Evolutionary conservation across 1,140 invertebrate genomes (phyloP).

Genomic region (Nasonia giraulti): DNA sequence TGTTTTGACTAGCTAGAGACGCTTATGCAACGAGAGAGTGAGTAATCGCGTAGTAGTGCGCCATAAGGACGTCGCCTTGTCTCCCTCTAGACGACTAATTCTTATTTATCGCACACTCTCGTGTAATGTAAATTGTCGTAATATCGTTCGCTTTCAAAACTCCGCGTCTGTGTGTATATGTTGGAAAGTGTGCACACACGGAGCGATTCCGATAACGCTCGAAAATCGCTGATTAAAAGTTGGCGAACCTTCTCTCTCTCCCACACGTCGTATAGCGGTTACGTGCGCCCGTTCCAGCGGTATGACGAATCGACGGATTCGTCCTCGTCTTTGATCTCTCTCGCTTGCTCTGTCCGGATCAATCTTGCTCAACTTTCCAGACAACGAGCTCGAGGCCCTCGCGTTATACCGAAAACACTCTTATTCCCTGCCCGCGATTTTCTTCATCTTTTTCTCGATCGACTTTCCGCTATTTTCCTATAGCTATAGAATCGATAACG

Average conservation of each 20-base stretch:
- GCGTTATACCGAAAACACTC: too few species aligned
- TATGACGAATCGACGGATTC: constrained; percentile 53
- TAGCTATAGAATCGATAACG: too few species aligned
- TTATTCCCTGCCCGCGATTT: not conserved
- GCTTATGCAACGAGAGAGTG: not conserved
- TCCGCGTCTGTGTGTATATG: too few species aligned
- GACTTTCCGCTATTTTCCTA: too few species aligned
- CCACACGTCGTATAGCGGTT: not conserved
- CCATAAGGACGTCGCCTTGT: not conserved
- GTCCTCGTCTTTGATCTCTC: constrained; percentile 43
- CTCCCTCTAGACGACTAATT: too few species aligned
- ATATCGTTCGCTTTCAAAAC: too few species aligned
- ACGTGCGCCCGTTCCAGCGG: not conserved
- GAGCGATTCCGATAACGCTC: too few species aligned
- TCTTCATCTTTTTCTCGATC: not conserved
- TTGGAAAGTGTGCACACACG: too few species aligned
- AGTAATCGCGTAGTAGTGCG: not conserved
- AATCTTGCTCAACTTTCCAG: constrained; percentile 29
- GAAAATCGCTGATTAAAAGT: constrained; percentile 32
- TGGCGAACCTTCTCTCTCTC: not conserved
- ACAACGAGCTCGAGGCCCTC: too few species aligned
- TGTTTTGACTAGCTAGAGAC: not conserved
- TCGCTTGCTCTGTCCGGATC: not conserved
- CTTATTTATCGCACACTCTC: not conserved
- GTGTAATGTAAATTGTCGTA: too few species aligned